Percentiles rank a stretch among this genome's conserved stretches.
These are phyloP conservation scores for Hoplostethus atlanticus DNA, from an alignment of 2,797 vertebrate species.

Conservation along the genomic window DNA sequence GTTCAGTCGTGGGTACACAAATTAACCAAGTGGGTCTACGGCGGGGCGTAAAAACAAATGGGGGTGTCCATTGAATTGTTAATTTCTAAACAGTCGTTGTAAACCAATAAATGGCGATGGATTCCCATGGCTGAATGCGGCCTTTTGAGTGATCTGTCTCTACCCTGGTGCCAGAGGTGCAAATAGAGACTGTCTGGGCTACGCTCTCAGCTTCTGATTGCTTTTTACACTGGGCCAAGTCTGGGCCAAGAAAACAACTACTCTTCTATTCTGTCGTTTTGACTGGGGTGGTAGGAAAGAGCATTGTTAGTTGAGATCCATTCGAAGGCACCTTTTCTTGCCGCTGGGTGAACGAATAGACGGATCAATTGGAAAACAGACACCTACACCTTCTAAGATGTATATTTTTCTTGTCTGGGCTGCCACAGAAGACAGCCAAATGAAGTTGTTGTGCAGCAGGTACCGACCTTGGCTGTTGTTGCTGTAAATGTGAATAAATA, in stretches of 20 bases:
- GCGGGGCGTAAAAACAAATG: conserved; percentile 64
- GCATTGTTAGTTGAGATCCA: conserved; percentile 30
- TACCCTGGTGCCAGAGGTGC: conserved; percentile 37
- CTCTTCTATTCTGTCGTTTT: conserved; percentile 36
- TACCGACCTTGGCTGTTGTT: not conserved
- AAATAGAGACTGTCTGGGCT: conserved; percentile 47
- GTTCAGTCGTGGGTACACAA: conserved; percentile 12
- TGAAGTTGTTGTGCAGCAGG: not conserved
- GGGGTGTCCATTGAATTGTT: conserved; percentile 59
- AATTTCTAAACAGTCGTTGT: conserved; percentile 55
- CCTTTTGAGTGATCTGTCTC: conserved; percentile 54
- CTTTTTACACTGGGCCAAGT: conserved; percentile 46
- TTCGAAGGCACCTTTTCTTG: conserved; percentile 14
- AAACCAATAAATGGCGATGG: conserved; percentile 63
- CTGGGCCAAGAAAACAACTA: conserved; percentile 34
- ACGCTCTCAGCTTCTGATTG: conserved; percentile 37
- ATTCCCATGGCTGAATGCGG: conserved; percentile 40
- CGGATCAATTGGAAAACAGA: not conserved
- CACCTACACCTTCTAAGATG: no score
- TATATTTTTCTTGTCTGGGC: not conserved
- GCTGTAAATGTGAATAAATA: not conserved
- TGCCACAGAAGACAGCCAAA: not conserved
- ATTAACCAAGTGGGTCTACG: conserved; percentile 42
- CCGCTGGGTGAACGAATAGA: not conserved
- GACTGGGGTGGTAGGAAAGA: not conserved